Conservation (phyloP, 2,113 vertebrate genomes). For the Grus americana region DNA sequence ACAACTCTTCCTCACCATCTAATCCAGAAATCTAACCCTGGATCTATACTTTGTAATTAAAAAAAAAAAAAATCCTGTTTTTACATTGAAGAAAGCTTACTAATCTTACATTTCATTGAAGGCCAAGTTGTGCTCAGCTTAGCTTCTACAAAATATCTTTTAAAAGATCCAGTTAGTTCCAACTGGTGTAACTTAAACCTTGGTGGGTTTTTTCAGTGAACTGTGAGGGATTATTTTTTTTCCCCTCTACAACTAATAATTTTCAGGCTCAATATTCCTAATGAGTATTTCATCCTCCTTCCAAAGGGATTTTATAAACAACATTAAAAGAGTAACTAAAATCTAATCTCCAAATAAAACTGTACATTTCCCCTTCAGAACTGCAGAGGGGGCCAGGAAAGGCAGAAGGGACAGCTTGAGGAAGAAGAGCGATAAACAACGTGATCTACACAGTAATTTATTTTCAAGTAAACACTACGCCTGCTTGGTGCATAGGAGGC, state of each 20-base stretch:
- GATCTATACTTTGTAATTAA: background rate
- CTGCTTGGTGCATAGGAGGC: constrained; percentile 31
- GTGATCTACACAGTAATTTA: background rate
- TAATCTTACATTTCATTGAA: background rate
- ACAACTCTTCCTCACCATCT: background rate
- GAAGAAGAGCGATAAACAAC: constrained; percentile 38
- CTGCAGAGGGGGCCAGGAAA: background rate
- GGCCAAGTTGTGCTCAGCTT: background rate
- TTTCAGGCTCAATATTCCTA: background rate
- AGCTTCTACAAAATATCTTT: background rate
- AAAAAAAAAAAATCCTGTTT: background rate
- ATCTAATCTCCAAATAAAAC: background rate
- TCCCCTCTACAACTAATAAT: background rate
- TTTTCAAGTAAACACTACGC: constrained; percentile 6
- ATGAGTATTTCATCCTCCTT: background rate
- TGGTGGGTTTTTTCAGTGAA: background rate
- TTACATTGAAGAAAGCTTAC: background rate
- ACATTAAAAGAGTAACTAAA: constrained; percentile 8
- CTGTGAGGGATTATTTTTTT: background rate
- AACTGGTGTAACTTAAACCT: background rate
- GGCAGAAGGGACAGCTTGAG: background rate
- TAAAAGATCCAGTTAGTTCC: background rate
- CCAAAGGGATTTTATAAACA: constrained; percentile 9
- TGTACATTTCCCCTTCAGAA: background rate
- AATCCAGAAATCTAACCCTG: background rate